phyloP scores from a whole-genome alignment of 2,797 vertebrate species.

The Semotilus atromaculatus region DNA sequence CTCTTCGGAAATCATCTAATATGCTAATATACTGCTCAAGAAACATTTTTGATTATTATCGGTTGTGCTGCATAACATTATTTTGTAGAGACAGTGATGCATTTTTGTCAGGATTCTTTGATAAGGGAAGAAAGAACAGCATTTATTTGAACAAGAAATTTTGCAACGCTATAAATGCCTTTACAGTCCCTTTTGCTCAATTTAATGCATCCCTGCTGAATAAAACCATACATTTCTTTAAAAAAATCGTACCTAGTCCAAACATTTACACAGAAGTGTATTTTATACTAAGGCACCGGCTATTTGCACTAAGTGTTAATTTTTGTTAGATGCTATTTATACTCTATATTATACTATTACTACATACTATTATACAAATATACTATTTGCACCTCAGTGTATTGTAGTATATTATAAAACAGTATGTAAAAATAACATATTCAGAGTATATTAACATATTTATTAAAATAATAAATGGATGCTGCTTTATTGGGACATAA shows the following conservation, averaged over 20 bases:
- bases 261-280: background rate
- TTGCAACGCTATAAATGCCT: background rate
- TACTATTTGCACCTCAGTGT: background rate
- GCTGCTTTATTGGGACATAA: background rate
- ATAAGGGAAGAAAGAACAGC: background rate
- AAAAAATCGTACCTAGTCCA: background rate
- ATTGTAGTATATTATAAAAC: background rate
- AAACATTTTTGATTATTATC: background rate
- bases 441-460: background rate
- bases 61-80: background rate
- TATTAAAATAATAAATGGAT: background rate
- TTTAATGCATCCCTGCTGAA: background rate
- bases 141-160: background rate
- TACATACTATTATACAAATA: too few species aligned
- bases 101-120: background rate
- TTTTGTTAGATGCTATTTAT: background rate
- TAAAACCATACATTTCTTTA: background rate
- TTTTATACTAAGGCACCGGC: background rate
- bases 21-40: background rate
- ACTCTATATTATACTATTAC: too few species aligned
- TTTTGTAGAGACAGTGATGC: background rate
- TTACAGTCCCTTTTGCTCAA: background rate
- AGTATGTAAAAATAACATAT: background rate
- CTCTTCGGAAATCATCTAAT: background rate
- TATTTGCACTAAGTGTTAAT: background rate